Conservation (phyloP, 2,113 vertebrate genomes). For the Daboia siamensis region DNA sequence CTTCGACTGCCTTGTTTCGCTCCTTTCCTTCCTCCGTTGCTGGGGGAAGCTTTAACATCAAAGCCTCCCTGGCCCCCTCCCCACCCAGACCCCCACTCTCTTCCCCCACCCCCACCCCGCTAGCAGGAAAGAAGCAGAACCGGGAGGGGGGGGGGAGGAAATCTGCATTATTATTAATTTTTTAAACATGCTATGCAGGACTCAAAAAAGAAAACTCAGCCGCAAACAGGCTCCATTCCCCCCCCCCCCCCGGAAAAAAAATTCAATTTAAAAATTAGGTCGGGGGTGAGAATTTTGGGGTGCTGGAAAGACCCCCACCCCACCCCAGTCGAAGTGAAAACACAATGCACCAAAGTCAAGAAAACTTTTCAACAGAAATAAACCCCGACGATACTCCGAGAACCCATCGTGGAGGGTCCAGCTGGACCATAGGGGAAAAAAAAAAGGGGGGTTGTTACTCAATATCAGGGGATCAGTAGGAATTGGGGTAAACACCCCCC, state of each 20-base stretch:
- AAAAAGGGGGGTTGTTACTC: neutral
- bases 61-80: neutral
- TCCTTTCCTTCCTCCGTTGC: no score
- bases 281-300: neutral
- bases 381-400: neutral
- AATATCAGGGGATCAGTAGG: neutral
- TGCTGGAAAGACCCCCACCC: neutral
- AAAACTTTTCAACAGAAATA: slow-evolving; percentile 18
- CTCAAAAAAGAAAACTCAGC: no score
- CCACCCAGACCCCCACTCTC: no score
- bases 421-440: neutral
- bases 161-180: neutral
- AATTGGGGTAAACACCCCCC: neutral
- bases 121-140: neutral
- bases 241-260: neutral
- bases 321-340: neutral
- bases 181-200: neutral
- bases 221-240: no score
- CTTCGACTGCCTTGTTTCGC: neutral
- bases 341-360: neutral
- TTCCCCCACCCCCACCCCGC: fast-evolving
- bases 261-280: neutral
- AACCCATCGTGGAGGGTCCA: neutral
- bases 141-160: neutral
- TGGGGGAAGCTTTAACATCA: neutral